phyloP scores from a whole-genome alignment of 2,888 invertebrate species.

The Lamellibrachia satsuma region DNA sequence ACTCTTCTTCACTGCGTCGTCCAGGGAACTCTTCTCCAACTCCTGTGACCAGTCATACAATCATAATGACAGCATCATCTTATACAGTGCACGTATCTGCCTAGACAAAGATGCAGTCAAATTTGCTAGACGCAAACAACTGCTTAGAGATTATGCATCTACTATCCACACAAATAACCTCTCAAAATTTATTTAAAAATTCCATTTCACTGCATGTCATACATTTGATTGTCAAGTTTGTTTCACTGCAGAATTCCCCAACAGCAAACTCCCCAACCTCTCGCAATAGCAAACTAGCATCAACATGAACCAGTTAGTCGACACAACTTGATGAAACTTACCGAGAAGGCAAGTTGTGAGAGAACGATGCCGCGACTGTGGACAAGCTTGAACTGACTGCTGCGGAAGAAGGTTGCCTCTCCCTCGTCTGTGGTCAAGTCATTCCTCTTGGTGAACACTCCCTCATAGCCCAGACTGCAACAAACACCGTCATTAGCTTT shows the following conservation, averaged over 20 bases:
- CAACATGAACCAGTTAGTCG: too few species aligned
- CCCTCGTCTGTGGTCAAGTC: constrained; percentile 55
- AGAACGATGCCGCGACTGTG: constrained; percentile 43
- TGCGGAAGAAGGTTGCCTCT: constrained; percentile 61
- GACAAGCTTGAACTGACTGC: constrained; percentile 52
- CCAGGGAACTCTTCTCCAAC: constrained; percentile 47
- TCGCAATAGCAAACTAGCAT: background rate
- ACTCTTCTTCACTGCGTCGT: constrained; percentile 45
- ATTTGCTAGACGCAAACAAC: too few species aligned
- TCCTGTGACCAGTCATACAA: constrained; percentile 40
- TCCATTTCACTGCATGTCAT: background rate
- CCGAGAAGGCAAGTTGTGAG: constrained; percentile 53
- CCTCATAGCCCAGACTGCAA: constrained; percentile 40
- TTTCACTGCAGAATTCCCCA: background rate
- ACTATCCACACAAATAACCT: background rate
- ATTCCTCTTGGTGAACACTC: constrained; percentile 44
- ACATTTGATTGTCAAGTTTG: background rate
- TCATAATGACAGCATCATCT: background rate
- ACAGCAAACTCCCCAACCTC: too few species aligned
- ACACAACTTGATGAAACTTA: constrained; percentile 32
- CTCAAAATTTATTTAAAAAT: background rate
- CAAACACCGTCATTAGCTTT: background rate
- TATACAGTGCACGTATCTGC: background rate
- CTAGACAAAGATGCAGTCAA: background rate
- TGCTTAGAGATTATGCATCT: background rate